These are phyloP conservation scores for Panthera tigris DNA, from an alignment of 2,113 vertebrate species.

Conservation along the genomic window DNA sequence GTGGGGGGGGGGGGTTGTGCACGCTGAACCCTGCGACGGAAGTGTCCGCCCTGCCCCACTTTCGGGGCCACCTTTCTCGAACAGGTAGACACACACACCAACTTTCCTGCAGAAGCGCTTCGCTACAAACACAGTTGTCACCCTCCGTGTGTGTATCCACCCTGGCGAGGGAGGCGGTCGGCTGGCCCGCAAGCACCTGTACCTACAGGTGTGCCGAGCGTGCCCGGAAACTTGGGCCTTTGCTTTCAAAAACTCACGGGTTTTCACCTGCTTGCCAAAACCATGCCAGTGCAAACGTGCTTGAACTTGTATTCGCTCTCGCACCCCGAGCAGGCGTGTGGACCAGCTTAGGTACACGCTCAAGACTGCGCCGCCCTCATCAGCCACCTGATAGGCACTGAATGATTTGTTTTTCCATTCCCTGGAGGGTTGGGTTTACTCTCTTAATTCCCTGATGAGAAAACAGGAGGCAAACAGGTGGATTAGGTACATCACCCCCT, in stretches of 20 bases:
- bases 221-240: neutral
- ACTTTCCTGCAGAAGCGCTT: neutral
- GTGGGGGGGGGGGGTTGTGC: neutral
- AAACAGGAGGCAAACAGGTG: constrained; percentile 43
- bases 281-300: neutral
- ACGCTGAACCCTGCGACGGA: neutral
- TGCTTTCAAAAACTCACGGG: neutral
- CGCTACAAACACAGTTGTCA: neutral
- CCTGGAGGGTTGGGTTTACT: neutral
- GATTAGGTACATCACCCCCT: neutral
- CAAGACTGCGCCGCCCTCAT: neutral
- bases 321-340: neutral
- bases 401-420: constrained; percentile 11
- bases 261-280: neutral
- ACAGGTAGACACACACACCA: neutral
- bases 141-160: neutral
- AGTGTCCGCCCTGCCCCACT: neutral
- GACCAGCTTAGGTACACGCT: accelerated
- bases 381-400: neutral
- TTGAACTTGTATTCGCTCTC: neutral
- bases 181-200: neutral
- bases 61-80: neutral
- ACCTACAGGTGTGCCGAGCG: neutral
- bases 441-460: neutral
- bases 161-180: neutral